Evolutionary conservation across 2,113 vertebrate genomes (phyloP), one percentile per base, ranked within the genome.

Genomic region (Protobothrops flavoviridis): DNA sequence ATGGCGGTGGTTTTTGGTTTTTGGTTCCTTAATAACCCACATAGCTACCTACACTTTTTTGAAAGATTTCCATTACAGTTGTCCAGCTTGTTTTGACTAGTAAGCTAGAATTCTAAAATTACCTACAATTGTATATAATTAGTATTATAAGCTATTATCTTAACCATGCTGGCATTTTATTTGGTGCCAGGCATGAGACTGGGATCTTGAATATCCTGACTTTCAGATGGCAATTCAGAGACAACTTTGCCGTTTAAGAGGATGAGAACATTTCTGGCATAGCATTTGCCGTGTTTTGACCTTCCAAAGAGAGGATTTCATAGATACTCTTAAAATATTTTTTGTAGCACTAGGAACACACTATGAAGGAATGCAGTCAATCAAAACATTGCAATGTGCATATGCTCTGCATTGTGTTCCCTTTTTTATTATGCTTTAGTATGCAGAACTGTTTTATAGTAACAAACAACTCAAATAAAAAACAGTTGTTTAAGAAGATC

Each of bases 401-500:
- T 26, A 11, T 23, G 15, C 3, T 43, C 59, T 88, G n/a, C 23
- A n/a, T 48, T 56, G 88, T 29, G 57, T 85, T 24, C 88, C 17
- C 5, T 89, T 85, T 81, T 57, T 89, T 11, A n/a, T 26, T 52
- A 85, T 81, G 39, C 87, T 33, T 55, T 90, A 87, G 50, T 81
- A 23, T 89, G 24, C 59, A 85, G 55, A 85, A 48, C 50, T 21
- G 24, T 90, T 61, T 93, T 85, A 90, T 56, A 57, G 69, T 90
- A 23, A 45, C 3, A 93, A 93, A 93, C 43, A 93, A 90, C 85
- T 90, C 11, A 85, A 93, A 85, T 53, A 7, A 93, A 92, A 87
- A 61, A 48, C 91, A 0, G 1, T 91, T 56, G 3, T 94, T 93
- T 93, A 96, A 92, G 91, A 91, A 55, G 85, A 96, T 52, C 93